Evolutionary conservation across 2,113 vertebrate genomes (phyloP).

Genomic region (Tachysurus vachellii): DNA sequence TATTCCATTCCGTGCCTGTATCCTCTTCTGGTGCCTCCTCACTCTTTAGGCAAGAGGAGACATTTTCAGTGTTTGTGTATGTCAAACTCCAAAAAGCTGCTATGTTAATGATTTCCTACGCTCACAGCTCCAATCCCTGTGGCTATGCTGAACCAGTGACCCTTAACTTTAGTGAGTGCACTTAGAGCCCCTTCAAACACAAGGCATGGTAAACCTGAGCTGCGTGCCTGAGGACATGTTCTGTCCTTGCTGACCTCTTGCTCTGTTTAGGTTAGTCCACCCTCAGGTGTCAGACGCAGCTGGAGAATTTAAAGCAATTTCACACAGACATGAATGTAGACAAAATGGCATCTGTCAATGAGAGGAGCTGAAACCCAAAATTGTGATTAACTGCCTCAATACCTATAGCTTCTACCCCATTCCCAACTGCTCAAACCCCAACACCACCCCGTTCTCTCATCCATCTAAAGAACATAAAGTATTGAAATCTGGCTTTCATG

Average conservation of each 20-base stretch:
- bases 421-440: not conserved
- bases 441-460: not conserved
- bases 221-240: not conserved
- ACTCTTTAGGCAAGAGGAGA: conserved; percentile 2
- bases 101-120: not conserved
- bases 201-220: conserved; percentile 18
- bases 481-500: not conserved
- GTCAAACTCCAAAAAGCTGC: conserved; percentile 1
- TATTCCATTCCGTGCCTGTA: conserved; percentile 17
- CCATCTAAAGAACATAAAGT: not conserved
- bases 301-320: not conserved
- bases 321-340: not conserved
- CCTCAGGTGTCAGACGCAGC: conserved; percentile 19
- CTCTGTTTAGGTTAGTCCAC: conserved; percentile 40
- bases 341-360: not conserved
- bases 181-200: conserved; percentile 15
- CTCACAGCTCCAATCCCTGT: not conserved
- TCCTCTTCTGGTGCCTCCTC: not conserved
- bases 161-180: not conserved
- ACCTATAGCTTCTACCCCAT: not conserved
- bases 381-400: conserved; percentile 10
- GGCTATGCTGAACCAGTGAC: not conserved
- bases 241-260: conserved; percentile 33
- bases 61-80: not conserved
- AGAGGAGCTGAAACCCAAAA: not conserved